phyloP scores from a whole-genome alignment of 2,797 vertebrate genomes.

The Fundulus diaphanus region DNA sequence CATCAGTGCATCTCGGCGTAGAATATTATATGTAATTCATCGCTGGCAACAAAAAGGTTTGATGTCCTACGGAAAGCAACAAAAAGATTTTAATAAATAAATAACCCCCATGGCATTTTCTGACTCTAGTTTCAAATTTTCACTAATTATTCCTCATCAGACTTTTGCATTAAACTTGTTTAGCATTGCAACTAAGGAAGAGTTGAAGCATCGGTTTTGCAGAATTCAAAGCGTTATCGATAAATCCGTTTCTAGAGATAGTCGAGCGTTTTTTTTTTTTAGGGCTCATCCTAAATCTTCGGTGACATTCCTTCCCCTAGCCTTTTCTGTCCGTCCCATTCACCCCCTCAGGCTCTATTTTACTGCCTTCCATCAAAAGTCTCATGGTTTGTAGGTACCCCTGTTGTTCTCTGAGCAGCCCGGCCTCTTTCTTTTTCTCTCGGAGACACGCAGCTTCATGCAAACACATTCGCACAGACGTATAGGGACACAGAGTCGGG shows the following conservation, averaged over 20 bases:
- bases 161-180: neutral
- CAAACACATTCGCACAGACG: neutral
- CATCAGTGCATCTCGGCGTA: neutral
- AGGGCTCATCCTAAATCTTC: slow-evolving; percentile 17
- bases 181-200: no score
- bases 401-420: slow-evolving; percentile 70
- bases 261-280: slow-evolving; percentile 18
- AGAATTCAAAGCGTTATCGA: neutral
- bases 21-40: no score
- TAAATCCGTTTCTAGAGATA: neutral
- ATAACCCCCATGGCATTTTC: no score
- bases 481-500: neutral
- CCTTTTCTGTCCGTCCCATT: slow-evolving; percentile 53
- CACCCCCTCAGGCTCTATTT: slow-evolving; percentile 74
- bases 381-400: slow-evolving; percentile 77
- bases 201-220: neutral
- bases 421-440: slow-evolving; percentile 20
- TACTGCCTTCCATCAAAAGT: slow-evolving; percentile 76
- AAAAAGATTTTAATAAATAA: no score
- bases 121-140: no score
- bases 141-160: no score
- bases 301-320: slow-evolving; percentile 16
- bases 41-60: no score
- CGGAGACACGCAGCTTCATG: slow-evolving; percentile 4
- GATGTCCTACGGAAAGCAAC: no score